Percentiles rank a stretch among this genome's conserved stretches.
Conservation (phyloP, 2,113 vertebrate species). For the Callocephalon fimbriatum region DNA sequence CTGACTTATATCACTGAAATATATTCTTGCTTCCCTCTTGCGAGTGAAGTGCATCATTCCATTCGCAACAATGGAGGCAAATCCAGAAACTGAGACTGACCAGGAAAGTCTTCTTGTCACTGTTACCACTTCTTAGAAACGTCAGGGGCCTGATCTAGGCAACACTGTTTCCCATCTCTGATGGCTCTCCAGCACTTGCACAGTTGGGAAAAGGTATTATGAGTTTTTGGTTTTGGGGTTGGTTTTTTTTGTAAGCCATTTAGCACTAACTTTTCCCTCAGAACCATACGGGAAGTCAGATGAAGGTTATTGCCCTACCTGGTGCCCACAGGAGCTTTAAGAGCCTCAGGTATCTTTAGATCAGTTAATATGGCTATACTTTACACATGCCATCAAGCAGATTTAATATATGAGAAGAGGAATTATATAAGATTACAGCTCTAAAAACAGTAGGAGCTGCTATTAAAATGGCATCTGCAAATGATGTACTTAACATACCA, state of each 20-base stretch:
- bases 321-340: background rate
- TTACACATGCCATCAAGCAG: background rate
- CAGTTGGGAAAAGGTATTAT: background rate
- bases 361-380: background rate
- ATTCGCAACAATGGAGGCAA: background rate
- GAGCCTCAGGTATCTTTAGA: background rate
- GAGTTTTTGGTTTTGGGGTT: accelerated
- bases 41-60: background rate
- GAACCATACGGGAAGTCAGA: background rate
- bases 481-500: background rate
- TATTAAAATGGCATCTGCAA: background rate
- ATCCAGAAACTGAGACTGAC: background rate
- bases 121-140: background rate
- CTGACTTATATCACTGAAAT: background rate
- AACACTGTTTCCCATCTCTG: background rate
- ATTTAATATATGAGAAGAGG: background rate
- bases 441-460: background rate
- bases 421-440: background rate
- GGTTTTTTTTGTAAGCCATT: background rate
- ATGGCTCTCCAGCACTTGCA: background rate
- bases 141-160: background rate
- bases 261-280: background rate
- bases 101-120: background rate
- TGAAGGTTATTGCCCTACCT: background rate
- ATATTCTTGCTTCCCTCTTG: background rate